Evolutionary conservation across 1,140 invertebrate species (phyloP).

Genomic region (Psix sp.): DNA sequence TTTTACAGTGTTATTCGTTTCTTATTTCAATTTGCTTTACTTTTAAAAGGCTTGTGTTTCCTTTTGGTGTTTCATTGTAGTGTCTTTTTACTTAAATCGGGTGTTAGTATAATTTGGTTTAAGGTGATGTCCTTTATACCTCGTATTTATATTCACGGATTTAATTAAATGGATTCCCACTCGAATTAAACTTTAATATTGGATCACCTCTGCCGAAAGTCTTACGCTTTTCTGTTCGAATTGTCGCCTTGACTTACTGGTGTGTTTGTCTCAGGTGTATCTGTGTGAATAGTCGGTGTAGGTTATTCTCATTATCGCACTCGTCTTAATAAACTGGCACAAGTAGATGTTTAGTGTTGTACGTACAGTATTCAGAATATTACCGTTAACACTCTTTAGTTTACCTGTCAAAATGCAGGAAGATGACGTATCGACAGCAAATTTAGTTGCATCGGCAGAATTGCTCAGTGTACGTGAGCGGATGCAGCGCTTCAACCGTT

Average conservation of each 20-base stretch:
- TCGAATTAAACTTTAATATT: no score
- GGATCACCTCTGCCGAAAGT: conserved; percentile 30
- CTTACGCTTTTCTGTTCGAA: conserved; percentile 12
- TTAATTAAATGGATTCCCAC: no score
- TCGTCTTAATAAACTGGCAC: conserved; percentile 27
- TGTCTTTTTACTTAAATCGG: no score
- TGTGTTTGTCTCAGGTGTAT: not conserved
- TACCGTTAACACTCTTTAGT: conserved; percentile 43
- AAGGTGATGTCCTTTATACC: no score
- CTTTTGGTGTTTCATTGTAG: no score
- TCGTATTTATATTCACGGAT: no score
- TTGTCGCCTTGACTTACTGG: conserved; percentile 3
- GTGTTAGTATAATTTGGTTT: no score
- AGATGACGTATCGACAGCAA: conserved; percentile 65
- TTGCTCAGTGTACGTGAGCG: conserved; percentile 92
- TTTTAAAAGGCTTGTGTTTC: no score
- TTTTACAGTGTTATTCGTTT: no score
- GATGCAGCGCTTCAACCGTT: conserved; percentile 93
- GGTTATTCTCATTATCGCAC: conserved; percentile 47
- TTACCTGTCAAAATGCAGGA: conserved; percentile 69
- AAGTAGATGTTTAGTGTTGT: conserved; percentile 24
- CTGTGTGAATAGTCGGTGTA: conserved; percentile 29
- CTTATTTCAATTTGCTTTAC: no score
- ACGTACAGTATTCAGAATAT: conserved; percentile 11
- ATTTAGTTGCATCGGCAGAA: conserved; percentile 68